Conservation (phyloP, 2,797 vertebrate species). For the Taenioides sp. region DNA sequence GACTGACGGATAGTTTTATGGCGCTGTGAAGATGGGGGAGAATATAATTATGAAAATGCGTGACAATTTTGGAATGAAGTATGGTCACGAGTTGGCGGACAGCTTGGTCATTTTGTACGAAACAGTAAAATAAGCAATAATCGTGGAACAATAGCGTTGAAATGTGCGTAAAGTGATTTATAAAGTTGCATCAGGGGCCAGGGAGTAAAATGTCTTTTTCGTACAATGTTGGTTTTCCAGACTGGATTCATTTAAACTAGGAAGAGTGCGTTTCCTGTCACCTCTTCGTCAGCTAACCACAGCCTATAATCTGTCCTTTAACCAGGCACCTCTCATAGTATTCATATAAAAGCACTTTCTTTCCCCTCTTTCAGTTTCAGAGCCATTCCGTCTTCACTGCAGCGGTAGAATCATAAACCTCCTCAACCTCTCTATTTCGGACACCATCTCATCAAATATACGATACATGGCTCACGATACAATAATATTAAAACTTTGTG, state of each 20-base stretch:
- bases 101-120: background rate
- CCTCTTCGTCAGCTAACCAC: background rate
- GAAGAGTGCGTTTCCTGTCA: background rate
- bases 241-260: background rate
- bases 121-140: slow-evolving; percentile 1
- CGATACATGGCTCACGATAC: no score
- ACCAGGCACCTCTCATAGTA: no score
- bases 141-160: slow-evolving; percentile 3
- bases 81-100: slow-evolving; percentile 23
- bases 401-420: no score
- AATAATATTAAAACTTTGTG: no score
- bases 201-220: background rate
- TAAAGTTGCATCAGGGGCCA: background rate
- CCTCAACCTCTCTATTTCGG: no score
- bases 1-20: background rate
- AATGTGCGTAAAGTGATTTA: background rate
- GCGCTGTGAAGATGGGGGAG: background rate
- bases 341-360: no score
- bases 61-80: slow-evolving; percentile 11
- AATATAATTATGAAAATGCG: slow-evolving; percentile 6
- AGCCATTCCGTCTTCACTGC: no score
- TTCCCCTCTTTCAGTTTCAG: no score
- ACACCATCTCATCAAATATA: no score
- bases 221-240: background rate
- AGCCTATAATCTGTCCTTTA: no score